Evolutionary conservation across 2,113 vertebrate species (phyloP).

Genomic region (Canis aureus): DNA sequence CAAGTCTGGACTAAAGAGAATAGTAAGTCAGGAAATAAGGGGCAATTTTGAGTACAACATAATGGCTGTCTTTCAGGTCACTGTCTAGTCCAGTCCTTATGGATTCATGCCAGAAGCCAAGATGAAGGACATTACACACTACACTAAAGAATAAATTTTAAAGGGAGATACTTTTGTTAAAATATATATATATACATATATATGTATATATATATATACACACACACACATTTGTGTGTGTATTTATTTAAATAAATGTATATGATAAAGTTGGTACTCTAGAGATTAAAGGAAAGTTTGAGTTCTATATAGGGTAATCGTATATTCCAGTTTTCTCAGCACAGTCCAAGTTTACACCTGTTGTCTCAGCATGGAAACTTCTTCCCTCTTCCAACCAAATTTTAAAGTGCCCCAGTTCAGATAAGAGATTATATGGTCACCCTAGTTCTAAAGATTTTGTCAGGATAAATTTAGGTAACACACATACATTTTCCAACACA

Average conservation of each 20-base stretch:
- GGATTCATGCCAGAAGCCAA: conserved; percentile 8
- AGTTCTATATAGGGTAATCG: not conserved
- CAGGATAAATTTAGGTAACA: not conserved
- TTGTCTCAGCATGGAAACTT: not conserved
- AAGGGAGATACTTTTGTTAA: not conserved
- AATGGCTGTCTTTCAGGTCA: not conserved
- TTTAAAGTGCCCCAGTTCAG: not conserved
- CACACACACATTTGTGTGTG: not conserved
- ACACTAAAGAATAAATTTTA: not conserved
- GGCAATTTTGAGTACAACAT: not conserved
- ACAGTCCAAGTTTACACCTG: not conserved
- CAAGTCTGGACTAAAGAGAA: not conserved
- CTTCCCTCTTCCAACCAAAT: not conserved
- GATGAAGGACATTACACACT: not conserved
- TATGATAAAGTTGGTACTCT: not conserved
- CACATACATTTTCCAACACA: not conserved
- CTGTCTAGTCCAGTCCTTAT: not conserved
- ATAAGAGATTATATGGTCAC: not conserved
- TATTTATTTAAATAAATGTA: not conserved
- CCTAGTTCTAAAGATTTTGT: not conserved
- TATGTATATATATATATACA: not conserved
- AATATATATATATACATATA: no score
- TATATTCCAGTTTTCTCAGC: not conserved
- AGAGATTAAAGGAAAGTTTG: not conserved
- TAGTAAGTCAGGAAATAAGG: not conserved